Evolutionary conservation across 2,797 vertebrate genomes (phyloP).

Genomic region (Phoeniculus purpureus): DNA sequence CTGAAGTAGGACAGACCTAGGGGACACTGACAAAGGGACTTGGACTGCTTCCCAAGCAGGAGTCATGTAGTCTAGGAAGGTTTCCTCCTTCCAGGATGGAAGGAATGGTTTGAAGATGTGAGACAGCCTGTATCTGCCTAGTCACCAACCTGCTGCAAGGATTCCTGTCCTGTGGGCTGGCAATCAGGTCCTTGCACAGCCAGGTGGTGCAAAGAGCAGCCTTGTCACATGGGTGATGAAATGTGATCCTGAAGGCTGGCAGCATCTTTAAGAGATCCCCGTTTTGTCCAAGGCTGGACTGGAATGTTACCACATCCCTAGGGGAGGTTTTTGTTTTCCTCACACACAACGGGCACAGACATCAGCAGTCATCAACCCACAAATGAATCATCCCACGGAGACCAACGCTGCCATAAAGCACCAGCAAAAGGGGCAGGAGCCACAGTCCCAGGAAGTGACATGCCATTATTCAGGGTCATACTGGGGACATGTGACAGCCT

Average conservation of each 20-base stretch:
- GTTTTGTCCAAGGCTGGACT: background rate
- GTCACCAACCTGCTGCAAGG: background rate
- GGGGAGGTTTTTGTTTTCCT: background rate
- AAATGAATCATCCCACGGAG: accelerated
- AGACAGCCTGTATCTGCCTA: background rate
- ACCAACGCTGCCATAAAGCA: background rate
- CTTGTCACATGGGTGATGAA: background rate
- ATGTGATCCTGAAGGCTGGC: background rate
- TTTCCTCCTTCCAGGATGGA: background rate
- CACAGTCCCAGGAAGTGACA: background rate
- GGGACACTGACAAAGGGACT: background rate
- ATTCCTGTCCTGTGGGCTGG: background rate
- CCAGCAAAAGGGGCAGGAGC: background rate
- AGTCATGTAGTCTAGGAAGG: background rate
- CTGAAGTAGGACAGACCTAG: background rate
- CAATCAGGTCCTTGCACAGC: background rate
- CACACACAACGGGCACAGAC: accelerated
- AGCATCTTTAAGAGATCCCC: background rate
- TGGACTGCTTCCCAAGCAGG: background rate
- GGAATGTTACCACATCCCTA: background rate
- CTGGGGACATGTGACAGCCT: background rate
- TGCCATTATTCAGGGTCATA: background rate
- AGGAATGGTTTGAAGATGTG: background rate
- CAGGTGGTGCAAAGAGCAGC: background rate
- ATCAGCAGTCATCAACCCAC: background rate